Evolutionary conservation across 2,797 vertebrate genomes (phyloP).

Genomic region (Iguana delicatissima): DNA sequence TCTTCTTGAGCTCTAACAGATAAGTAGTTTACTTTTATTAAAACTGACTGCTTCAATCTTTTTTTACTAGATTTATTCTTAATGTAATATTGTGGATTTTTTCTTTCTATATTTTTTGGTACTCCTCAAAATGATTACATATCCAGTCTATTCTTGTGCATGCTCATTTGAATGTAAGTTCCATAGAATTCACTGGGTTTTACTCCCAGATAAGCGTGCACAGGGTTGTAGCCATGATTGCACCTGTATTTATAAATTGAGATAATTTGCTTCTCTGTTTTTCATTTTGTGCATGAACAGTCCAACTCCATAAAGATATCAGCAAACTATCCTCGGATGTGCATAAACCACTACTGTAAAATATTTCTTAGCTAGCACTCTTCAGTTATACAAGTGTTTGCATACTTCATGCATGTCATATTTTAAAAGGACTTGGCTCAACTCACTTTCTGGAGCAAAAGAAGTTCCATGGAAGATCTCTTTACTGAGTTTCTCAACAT

Average conservation of each 20-base stretch:
- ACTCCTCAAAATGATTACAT: neutral
- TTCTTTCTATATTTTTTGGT: neutral
- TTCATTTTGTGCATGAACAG: neutral
- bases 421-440: neutral
- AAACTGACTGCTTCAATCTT: neutral
- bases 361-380: neutral
- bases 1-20: constrained; percentile 41
- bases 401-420: neutral
- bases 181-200: neutral
- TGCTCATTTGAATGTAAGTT: neutral
- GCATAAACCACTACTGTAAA: constrained; percentile 1
- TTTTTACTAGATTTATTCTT: neutral
- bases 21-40: neutral
- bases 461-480: neutral
- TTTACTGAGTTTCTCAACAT: neutral
- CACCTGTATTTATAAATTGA: neutral
- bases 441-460: neutral
- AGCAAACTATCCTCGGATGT: neutral
- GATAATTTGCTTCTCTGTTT: neutral
- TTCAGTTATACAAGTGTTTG: neutral
- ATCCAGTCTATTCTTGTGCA: neutral
- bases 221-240: neutral
- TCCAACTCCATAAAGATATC: neutral
- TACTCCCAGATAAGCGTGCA: neutral
- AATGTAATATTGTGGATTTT: neutral